Conservation (phyloP, 2,797 vertebrate species). For the Chelmon rostratus region DNA sequence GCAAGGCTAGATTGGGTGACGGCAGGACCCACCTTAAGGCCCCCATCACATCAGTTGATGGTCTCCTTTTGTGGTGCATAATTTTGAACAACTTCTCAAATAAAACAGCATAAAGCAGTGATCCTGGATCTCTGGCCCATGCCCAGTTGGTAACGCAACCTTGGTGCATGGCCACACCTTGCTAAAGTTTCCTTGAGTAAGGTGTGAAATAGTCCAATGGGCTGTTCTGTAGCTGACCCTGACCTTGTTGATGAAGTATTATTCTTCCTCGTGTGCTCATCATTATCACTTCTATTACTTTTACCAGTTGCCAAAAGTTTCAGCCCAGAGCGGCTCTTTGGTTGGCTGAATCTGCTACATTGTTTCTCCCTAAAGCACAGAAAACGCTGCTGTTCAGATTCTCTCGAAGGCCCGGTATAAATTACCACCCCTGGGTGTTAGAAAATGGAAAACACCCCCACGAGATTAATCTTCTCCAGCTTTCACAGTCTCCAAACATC, state of each 20-base stretch:
- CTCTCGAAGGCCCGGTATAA: conserved; percentile 59
- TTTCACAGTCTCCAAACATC: conserved; percentile 53
- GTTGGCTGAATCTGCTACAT: conserved; percentile 43
- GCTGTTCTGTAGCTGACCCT: not conserved
- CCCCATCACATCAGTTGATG: not conserved
- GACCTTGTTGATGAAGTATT: conserved; percentile 3
- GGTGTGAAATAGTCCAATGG: not conserved
- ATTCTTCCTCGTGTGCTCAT: conserved; percentile 1
- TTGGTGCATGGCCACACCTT: not conserved
- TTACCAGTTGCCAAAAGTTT: conserved; percentile 29
- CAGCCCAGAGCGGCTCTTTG: conserved; percentile 31
- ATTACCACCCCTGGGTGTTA: conserved; percentile 57
- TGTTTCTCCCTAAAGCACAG: conserved; percentile 47
- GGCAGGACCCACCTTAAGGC: not conserved
- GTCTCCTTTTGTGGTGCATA: not conserved
- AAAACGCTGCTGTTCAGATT: conserved; percentile 39
- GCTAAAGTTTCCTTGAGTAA: not conserved
- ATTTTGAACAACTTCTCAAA: not conserved
- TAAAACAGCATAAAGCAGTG: not conserved
- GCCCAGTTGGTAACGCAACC: not conserved
- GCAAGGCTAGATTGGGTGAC: not conserved
- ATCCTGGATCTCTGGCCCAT: not conserved
- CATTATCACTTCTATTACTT: conserved; percentile 27
- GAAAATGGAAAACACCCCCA: conserved; percentile 68
- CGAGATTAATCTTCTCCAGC: conserved; percentile 75